Conservation (phyloP, 1,140 invertebrate species). For the Eriosoma lanigerum region DNA sequence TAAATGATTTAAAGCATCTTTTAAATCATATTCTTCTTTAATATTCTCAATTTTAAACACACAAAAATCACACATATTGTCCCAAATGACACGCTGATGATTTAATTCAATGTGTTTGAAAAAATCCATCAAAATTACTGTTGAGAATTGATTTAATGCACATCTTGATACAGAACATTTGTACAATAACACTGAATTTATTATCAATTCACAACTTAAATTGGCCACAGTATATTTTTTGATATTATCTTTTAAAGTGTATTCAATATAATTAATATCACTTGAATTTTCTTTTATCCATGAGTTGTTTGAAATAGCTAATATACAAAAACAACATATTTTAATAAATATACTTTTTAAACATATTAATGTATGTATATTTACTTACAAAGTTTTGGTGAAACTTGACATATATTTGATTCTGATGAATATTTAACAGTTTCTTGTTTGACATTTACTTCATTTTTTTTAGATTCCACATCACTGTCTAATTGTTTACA, state of each 20-base stretch:
- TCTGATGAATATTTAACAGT: background rate
- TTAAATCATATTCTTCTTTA: background rate
- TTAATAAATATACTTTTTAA: slow-evolving; percentile 12
- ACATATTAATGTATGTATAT: no score
- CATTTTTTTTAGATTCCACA: background rate
- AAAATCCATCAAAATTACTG: slow-evolving; percentile 16
- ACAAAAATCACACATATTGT: background rate
- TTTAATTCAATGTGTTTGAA: background rate
- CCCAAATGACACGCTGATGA: slow-evolving; percentile 10
- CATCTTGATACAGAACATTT: slow-evolving; percentile 1
- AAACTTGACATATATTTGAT: background rate
- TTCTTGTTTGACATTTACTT: background rate
- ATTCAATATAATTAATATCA: background rate
- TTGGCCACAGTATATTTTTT: background rate
- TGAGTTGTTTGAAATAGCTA: background rate
- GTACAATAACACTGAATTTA: slow-evolving; percentile 15
- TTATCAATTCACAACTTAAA: slow-evolving; percentile 18
- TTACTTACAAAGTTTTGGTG: background rate
- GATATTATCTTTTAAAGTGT: slow-evolving; percentile 1
- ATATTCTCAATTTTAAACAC: background rate
- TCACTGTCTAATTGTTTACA: background rate
- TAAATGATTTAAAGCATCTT: slow-evolving; percentile 33
- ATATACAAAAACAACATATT: background rate
- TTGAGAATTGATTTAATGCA: background rate
- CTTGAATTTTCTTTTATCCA: background rate